Evolutionary conservation across 53 echinoderm and acorn worm species (phyloP), one percentile per base, ranked within the genome.

Genomic region (Glandiceps talaboti): DNA sequence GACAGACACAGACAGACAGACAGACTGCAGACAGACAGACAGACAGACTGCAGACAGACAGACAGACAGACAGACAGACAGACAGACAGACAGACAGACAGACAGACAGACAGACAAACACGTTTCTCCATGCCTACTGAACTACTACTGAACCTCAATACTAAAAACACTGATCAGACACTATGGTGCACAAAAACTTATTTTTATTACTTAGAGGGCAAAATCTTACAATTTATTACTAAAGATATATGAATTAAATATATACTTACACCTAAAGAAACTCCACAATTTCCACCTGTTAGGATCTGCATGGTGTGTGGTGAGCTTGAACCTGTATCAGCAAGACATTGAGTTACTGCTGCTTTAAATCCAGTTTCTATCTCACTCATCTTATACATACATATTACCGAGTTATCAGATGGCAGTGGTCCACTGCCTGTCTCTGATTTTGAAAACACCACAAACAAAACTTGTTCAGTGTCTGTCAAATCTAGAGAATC

Each of bases 1-100:
- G 64, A 45, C 64, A 45, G 64, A 45, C n/a, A n/a, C 64, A 45
- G 64, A 45, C 64, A 45, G 64, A 45, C 64, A 45, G 64, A 45
- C 64, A 45, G 6, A 6, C 6, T 6, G 20, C 64, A 6, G 20
- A 45, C 64, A 45, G 64, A 45, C 64, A 45, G 64, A 45, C 64
- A 45, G 64, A 45, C 64, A 45, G 64, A 45, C 64, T 12, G 6
- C 64, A 45, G 64, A 45, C 64, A 45, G 64, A 45, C 64, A 45
- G 64, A 45, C 64, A 45, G 6, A n/a, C n/a, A n/a, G n/a, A 12
- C 64, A 20, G 64, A 45, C 64, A 6, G 20, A 45, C 64, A 45
- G 64, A 45, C 64, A 45, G 64, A 45, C 64, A 45, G 64, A 45
- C 64, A 45, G 64, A 45, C 64, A 45, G 6, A 45, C 64, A 45